Percentiles rank a stretch among this genome's conserved stretches.
Evolutionary conservation across 2,888 invertebrate species (phyloP).

Genomic region (Sisyra terminalis): DNA sequence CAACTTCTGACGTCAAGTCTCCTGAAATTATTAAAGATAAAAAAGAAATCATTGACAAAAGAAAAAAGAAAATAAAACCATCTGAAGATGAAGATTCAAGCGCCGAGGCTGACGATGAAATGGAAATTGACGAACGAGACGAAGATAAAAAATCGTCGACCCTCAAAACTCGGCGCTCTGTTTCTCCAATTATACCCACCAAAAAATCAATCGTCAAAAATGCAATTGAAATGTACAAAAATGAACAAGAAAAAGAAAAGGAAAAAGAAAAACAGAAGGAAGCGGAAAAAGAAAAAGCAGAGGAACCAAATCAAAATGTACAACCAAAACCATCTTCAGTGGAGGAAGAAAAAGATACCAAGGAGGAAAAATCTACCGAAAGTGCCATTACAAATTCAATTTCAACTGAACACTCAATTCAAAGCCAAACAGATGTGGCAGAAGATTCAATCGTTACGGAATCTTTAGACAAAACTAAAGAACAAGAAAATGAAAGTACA

Average conservation of each 20-base stretch:
- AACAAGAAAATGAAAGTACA: slow-evolving; percentile 25
- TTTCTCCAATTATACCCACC: slow-evolving; percentile 16
- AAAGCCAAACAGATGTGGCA: no score
- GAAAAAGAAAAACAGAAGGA: slow-evolving; percentile 12
- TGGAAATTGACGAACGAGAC: slow-evolving; percentile 44
- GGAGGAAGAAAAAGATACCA: no score
- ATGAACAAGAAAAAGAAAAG: neutral
- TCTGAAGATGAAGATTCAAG: slow-evolving; percentile 43
- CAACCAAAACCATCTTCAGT: no score
- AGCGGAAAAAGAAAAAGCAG: slow-evolving; percentile 14
- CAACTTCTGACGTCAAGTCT: slow-evolving; percentile 10
- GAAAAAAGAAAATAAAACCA: slow-evolving; percentile 23
- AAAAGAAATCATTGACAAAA: slow-evolving; percentile 15
- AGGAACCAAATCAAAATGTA: slow-evolving; percentile 4
- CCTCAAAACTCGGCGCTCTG: slow-evolving; percentile 10
- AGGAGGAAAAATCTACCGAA: no score
- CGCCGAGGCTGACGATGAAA: slow-evolving; percentile 48
- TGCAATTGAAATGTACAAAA: neutral
- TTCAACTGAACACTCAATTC: no score
- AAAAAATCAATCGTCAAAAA: slow-evolving; percentile 23
- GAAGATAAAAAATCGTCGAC: slow-evolving; percentile 22
- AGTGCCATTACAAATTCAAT: no score
- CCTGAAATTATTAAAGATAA: slow-evolving; percentile 11
- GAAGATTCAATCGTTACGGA: slow-evolving; percentile 8
- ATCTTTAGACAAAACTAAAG: slow-evolving; percentile 21